Percentiles rank a stretch among this genome's conserved stretches.
Evolutionary conservation across 1,140 invertebrate genomes (phyloP).

Genomic region (Bombus terrestris): DNA sequence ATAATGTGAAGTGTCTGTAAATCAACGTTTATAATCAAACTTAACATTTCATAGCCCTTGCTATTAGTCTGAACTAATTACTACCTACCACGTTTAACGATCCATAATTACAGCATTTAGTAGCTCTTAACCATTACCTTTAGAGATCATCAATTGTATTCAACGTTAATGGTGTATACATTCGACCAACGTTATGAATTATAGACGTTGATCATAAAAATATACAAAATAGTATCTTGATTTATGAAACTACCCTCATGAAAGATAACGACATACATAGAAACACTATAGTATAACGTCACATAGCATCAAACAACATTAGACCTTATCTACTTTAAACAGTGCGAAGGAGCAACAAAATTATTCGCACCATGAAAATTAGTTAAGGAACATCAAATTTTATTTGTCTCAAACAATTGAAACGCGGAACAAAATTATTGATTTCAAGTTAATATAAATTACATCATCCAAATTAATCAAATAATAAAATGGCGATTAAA

Average conservation of each 20-base stretch:
- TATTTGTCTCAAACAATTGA: no score
- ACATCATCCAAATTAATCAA: not conserved
- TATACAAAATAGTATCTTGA: not conserved
- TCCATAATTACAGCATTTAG: not conserved
- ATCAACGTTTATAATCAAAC: slow-evolving; percentile 14
- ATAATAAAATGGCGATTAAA: not conserved
- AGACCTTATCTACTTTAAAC: no score
- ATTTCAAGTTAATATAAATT: not conserved
- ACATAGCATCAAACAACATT: no score
- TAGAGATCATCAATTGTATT: not conserved
- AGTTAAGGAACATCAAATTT: not conserved
- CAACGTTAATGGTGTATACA: not conserved
- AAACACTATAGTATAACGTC: no score
- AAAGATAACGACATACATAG: not conserved
- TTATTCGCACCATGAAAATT: not conserved
- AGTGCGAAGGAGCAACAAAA: no score
- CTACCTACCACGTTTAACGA: not conserved
- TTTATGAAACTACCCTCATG: not conserved
- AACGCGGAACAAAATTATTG: not conserved
- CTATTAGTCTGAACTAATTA: slow-evolving; percentile 21
- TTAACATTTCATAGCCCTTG: slow-evolving; percentile 15
- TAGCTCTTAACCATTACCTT: not conserved
- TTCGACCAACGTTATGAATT: not conserved
- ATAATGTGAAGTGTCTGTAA: not conserved
- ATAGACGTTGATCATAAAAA: not conserved